Percentiles rank a stretch among this genome's conserved stretches.
Evolutionary conservation across 2,797 vertebrate genomes (phyloP).

Genomic region (Aselliscus stoliczkanus): DNA sequence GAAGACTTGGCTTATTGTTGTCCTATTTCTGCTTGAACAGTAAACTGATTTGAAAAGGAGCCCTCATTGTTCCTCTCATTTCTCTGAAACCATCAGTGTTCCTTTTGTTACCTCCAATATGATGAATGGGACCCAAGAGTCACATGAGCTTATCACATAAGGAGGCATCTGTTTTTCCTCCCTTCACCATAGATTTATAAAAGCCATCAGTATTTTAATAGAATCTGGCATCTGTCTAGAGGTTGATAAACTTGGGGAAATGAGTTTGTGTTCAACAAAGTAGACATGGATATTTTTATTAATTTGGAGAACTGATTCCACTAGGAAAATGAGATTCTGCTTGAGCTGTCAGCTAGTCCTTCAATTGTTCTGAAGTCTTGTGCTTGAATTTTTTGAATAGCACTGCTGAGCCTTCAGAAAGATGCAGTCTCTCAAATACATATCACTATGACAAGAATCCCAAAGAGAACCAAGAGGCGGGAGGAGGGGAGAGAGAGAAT

Average conservation of each 20-base stretch:
- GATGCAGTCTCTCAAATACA: background rate
- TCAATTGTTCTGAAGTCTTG: background rate
- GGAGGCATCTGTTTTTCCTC: background rate
- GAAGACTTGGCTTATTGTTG: background rate
- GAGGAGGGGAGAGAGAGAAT: background rate
- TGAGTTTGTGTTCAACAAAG: constrained; percentile 39
- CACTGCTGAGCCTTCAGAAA: background rate
- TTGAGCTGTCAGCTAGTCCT: background rate
- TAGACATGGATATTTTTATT: constrained; percentile 36
- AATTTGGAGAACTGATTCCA: constrained; percentile 33
- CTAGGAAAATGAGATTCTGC: constrained; percentile 27
- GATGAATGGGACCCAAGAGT: background rate
- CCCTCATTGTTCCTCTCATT: background rate
- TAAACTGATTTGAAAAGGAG: background rate
- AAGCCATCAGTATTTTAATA: background rate
- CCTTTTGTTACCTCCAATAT: background rate
- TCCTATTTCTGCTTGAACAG: background rate
- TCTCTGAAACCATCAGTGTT: background rate
- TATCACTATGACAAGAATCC: background rate
- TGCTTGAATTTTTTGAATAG: background rate
- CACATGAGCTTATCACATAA: background rate
- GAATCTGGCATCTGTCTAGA: background rate
- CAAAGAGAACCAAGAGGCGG: background rate
- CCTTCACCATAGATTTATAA: background rate
- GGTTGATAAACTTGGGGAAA: constrained; percentile 28